Evolutionary conservation across 2,888 invertebrate species (phyloP).

Genomic region (Drosophila basisetae): DNA sequence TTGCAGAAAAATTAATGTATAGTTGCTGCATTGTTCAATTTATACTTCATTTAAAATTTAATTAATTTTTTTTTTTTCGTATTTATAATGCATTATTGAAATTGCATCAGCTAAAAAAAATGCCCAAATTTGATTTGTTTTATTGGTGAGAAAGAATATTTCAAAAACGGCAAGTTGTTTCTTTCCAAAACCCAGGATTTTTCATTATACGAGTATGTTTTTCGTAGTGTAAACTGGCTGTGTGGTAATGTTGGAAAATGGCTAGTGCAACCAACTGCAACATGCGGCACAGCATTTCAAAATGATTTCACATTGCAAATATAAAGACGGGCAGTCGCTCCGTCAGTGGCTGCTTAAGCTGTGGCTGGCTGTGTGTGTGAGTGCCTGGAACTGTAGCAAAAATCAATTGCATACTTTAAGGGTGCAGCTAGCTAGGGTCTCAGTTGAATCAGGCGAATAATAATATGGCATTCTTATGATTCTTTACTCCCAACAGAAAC

Average conservation of each 20-base stretch:
- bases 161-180: neutral
- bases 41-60: neutral
- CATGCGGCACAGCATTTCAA: conserved; percentile 55
- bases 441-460: conserved; percentile 37
- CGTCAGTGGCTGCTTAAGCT: conserved; percentile 9
- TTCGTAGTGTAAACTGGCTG: conserved; percentile 4
- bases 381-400: conserved; percentile 15
- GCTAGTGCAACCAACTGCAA: conserved; percentile 58
- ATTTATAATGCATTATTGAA: neutral
- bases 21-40: fast-evolving
- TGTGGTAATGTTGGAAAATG: conserved; percentile 34
- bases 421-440: conserved; percentile 24
- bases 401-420: conserved; percentile 66
- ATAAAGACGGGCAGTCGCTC: conserved; percentile 16
- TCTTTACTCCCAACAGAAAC: conserved; percentile 88
- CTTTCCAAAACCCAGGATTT: fast-evolving
- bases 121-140: neutral
- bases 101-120: neutral
- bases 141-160: neutral
- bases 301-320: conserved; percentile 66
- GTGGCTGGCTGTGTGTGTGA: neutral
- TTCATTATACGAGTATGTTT: neutral
- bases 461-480: conserved; percentile 23
- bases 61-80: neutral
- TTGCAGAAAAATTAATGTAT: neutral